Conservation (phyloP, 2,888 invertebrate genomes). For the Drosophila maculinotata region DNA sequence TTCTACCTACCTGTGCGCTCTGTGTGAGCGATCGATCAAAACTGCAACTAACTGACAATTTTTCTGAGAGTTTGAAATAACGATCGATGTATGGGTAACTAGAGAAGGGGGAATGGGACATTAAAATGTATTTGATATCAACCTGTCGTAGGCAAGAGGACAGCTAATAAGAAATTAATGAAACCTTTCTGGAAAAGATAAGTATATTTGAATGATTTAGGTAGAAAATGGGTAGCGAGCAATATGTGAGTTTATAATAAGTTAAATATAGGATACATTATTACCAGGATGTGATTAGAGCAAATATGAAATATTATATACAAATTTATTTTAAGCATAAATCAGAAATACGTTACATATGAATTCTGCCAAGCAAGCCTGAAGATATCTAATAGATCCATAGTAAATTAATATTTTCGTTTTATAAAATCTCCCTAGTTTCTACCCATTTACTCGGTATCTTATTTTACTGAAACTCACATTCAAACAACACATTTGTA, state of each 20-base stretch:
- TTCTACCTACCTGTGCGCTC: constrained; percentile 39
- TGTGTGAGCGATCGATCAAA: constrained; percentile 57
- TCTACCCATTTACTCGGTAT: background rate
- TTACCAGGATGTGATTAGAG: background rate
- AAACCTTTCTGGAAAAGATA: background rate
- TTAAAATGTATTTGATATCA: constrained; percentile 37
- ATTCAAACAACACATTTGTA: background rate
- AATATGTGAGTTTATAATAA: background rate
- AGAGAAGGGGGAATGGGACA: background rate
- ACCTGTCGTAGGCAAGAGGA: constrained; percentile 43
- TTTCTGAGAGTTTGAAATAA: constrained; percentile 6
- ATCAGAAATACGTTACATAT: too few relatives aligned
- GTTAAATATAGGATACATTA: background rate
- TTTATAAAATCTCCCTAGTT: background rate
- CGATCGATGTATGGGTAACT: constrained; percentile 6
- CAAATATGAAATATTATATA: too few relatives aligned
- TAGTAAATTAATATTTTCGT: too few relatives aligned
- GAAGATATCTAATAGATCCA: too few relatives aligned
- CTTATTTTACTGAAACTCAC: background rate
- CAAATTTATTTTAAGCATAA: too few relatives aligned
- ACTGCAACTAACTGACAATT: constrained; percentile 31
- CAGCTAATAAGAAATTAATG: constrained; percentile 56
- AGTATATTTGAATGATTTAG: background rate
- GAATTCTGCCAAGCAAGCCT: too few relatives aligned
- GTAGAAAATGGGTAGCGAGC: background rate